phyloP scores from a whole-genome alignment of 2,888 invertebrate species.

The Scotopteryx bipunctaria region DNA sequence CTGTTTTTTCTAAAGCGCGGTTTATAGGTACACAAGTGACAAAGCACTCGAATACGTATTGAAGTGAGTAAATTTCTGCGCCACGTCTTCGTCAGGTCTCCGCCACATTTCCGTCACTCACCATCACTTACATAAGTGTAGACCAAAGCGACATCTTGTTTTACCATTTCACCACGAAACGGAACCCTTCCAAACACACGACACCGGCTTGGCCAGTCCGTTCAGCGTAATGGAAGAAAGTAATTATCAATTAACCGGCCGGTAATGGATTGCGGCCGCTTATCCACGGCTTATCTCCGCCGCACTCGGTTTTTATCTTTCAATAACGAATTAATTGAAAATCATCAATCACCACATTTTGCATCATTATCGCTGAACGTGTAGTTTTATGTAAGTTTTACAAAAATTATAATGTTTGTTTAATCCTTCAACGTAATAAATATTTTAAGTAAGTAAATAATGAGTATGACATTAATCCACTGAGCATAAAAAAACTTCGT shows the following conservation, averaged over 20 bases:
- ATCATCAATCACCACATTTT: slow-evolving; percentile 60
- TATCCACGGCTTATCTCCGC: slow-evolving; percentile 75
- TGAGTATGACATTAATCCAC: too few relatives aligned
- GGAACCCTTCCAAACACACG: not conserved
- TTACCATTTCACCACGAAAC: not conserved
- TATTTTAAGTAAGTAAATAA: not conserved
- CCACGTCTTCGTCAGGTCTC: too few relatives aligned
- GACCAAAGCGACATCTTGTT: too few relatives aligned
- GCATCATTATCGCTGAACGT: slow-evolving; percentile 7
- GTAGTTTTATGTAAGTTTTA: not conserved
- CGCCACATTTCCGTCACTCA: too few relatives aligned
- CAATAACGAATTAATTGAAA: slow-evolving; percentile 68
- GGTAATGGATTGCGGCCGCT: slow-evolving; percentile 81
- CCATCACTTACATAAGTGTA: too few relatives aligned
- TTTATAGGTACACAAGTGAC: too few relatives aligned
- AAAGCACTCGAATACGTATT: too few relatives aligned
- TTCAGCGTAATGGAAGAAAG: slow-evolving; percentile 80
- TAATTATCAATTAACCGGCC: slow-evolving; percentile 82
- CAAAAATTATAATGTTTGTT: not conserved
- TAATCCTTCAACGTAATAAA: not conserved
- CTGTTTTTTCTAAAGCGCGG: too few relatives aligned
- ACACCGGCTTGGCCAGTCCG: slow-evolving; percentile 46
- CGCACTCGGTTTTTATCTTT: slow-evolving; percentile 63
- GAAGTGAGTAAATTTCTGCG: too few relatives aligned
- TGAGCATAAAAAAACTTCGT: too few relatives aligned